These are phyloP conservation scores for Oreochromis spilurus DNA, from an alignment of 2,113 vertebrate genomes.

Conservation along the genomic window DNA sequence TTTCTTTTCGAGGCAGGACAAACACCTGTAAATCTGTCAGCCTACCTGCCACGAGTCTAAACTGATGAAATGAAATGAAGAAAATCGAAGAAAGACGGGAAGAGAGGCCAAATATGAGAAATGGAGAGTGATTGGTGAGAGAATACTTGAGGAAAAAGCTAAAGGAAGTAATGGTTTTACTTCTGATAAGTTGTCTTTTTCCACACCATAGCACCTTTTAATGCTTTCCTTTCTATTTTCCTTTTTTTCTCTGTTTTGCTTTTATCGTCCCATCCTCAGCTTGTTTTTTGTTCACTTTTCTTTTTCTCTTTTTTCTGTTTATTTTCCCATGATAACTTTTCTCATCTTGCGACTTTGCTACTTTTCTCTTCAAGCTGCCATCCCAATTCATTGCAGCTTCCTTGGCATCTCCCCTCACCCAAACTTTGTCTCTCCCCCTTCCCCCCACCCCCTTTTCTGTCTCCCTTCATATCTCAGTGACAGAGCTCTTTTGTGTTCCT, in stretches of 20 bases:
- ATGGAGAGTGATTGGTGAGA: not conserved
- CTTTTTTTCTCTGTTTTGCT: not conserved
- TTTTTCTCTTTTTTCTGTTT: not conserved
- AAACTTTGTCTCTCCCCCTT: not conserved
- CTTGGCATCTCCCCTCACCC: slow-evolving; percentile 1
- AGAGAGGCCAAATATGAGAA: not conserved
- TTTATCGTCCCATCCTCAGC: not conserved
- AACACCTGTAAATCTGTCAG: slow-evolving; percentile 66
- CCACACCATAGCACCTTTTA: not conserved
- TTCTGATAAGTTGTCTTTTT: not conserved
- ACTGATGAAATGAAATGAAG: slow-evolving; percentile 34
- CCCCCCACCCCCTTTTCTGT: not conserved
- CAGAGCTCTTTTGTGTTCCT: slow-evolving; percentile 62
- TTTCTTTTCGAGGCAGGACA: slow-evolving; percentile 13
- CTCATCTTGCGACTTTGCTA: not conserved
- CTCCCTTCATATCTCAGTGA: slow-evolving; percentile 50
- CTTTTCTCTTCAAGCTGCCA: not conserved
- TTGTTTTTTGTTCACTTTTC: not conserved
- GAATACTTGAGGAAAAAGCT: not conserved
- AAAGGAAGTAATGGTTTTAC: not conserved
- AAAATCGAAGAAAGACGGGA: slow-evolving; percentile 11
- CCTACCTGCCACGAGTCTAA: slow-evolving; percentile 43
- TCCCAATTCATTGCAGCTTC: not conserved
- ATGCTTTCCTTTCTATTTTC: not conserved
- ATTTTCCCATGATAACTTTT: not conserved